Base-by-base conservation (phyloP, 2,888 invertebrate species). In the Agrilus cyanescens region DNA sequence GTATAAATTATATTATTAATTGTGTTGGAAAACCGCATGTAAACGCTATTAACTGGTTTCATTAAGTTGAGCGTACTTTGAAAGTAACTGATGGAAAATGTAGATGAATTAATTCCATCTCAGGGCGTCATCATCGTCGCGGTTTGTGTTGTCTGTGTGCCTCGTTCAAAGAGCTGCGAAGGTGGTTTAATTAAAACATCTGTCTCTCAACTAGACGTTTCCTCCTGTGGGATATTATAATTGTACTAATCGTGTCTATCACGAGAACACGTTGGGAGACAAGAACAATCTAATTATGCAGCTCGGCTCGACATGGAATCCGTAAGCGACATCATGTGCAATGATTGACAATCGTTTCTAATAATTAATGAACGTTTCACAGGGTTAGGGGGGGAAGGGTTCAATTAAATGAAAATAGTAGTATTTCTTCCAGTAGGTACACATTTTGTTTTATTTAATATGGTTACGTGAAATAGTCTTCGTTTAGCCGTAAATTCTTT, bases 201-300 rank as follows among this genome's bases (percentile, higher is more conserved):
- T 47, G 47, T 47, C 47, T 47, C 32, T 40, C 40, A 45, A 38
- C 38, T 42, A 47, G 45, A 41, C 48, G 38, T 42, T 34, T 43
- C 41, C 39, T 36, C 43, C 44, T 46, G 37, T 48, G 37, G 54
- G 54, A 47, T 44, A 52, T 57, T 53, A 53, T 60, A 61, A 61
- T 59, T 59, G 58, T 57, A 56, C 57, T 58, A 61, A 62, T 57
- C 57, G 59, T 53, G 57, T 59, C 57, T 59, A 58, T 60, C 59
- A 57, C 45, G 57, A 54, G 54, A 56, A 57, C 57, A 57, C 54
- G 55, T 54, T 53, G 55, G 53, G 55, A 57, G 60, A 59, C 60
- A 59, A 55, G 54, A 54, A 52, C 58, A 61, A 65, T 63, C 61
- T 61, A 63, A 65, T 65, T 65, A 64, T 63, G 58, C 61, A 61